These are phyloP conservation scores for Neosalanx taihuensis DNA, from an alignment of 2,797 vertebrate genomes.

Conservation along the genomic window DNA sequence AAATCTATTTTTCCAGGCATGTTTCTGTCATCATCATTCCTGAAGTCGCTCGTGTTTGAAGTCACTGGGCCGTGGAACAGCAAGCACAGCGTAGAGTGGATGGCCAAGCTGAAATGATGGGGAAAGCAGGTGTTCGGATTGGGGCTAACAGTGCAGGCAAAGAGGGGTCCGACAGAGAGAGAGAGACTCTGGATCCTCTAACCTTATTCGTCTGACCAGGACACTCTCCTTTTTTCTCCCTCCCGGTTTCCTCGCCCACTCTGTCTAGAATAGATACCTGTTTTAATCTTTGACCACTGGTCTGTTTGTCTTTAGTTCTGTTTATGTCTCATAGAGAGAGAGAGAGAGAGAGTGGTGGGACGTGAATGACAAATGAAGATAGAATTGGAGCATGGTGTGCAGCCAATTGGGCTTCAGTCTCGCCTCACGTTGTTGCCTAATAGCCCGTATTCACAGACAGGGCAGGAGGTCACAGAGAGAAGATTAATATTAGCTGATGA, in stretches of 20 bases:
- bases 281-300: constrained; percentile 35
- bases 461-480: constrained; percentile 11
- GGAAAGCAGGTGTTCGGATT: constrained; percentile 71
- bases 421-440: not conserved
- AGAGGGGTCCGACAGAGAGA: constrained; percentile 12
- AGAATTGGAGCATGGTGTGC: not conserved
- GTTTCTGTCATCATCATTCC: constrained; percentile 84
- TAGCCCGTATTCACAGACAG: constrained; percentile 4
- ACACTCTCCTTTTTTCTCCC: constrained; percentile 26
- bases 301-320: constrained; percentile 3
- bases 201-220: constrained; percentile 4
- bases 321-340: constrained; percentile 33
- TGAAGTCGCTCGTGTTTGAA: constrained; percentile 79
- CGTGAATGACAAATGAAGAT: not conserved
- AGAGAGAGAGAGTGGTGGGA: constrained; percentile 16
- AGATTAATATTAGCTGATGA: constrained; percentile 42
- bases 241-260: constrained; percentile 39
- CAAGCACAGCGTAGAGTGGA: constrained; percentile 57
- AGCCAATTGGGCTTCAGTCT: constrained; percentile 15
- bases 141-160: constrained; percentile 35
- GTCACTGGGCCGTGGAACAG: constrained; percentile 71
- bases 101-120: constrained; percentile 59
- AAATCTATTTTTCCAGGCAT: constrained; percentile 71
- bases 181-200: not conserved
- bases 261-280: constrained; percentile 30